phyloP scores from a whole-genome alignment of 2,888 invertebrate species.

The Gymnosoma rotundatum region DNA sequence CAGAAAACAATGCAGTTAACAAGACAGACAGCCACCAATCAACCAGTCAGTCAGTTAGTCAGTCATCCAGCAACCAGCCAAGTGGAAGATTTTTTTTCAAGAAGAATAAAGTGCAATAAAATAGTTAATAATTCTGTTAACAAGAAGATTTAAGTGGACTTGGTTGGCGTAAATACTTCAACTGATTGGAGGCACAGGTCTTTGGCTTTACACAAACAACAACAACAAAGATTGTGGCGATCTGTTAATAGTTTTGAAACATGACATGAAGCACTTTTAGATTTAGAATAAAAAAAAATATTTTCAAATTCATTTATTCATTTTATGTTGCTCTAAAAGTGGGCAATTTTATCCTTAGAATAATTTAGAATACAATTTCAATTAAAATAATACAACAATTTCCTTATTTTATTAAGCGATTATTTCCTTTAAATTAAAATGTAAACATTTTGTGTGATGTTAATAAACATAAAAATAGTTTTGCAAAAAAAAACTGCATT shows the following conservation, averaged over 20 bases:
- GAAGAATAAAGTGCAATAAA: slow-evolving; percentile 45
- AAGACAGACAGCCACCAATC: slow-evolving; percentile 27
- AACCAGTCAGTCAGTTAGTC: slow-evolving; percentile 9
- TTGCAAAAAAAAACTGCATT: slow-evolving; percentile 26
- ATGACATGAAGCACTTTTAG: slow-evolving; percentile 1
- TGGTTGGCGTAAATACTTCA: slow-evolving; percentile 38
- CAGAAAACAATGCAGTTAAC: slow-evolving; percentile 27
- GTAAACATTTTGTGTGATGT: background rate
- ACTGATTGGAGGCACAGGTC: slow-evolving; percentile 58
- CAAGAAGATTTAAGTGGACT: slow-evolving; percentile 50
- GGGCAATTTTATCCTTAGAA: too few relatives aligned
- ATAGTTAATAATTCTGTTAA: slow-evolving; percentile 64
- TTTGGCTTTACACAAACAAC: slow-evolving; percentile 20
- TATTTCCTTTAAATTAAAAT: slow-evolving; percentile 34
- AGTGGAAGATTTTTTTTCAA: slow-evolving; percentile 19
- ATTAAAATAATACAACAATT: too few relatives aligned
- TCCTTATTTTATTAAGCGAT: slow-evolving; percentile 13
- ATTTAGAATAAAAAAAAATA: background rate
- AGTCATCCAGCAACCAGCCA: slow-evolving; percentile 13
- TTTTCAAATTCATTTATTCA: background rate
- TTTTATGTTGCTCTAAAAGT: too few relatives aligned
- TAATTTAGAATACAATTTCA: too few relatives aligned
- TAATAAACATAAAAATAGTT: slow-evolving; percentile 20
- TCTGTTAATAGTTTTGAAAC: slow-evolving; percentile 18
- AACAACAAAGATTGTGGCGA: slow-evolving; percentile 22